Conservation (phyloP, 1,140 invertebrate genomes). For the Telenomus remus region DNA sequence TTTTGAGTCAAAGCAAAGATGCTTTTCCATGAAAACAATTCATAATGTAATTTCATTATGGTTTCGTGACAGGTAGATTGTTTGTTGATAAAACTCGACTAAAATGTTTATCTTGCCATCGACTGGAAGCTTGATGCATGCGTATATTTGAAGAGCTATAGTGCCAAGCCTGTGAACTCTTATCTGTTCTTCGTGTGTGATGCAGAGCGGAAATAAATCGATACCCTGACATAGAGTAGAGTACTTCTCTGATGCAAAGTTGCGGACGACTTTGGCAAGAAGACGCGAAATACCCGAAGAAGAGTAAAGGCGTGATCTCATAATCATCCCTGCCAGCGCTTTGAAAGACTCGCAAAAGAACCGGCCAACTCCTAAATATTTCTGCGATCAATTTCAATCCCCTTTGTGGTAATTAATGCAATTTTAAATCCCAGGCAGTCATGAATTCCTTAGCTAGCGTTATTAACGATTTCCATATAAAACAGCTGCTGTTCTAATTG, state of each 20-base stretch:
- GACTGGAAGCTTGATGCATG: conserved; percentile 48
- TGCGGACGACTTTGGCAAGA: conserved; percentile 17
- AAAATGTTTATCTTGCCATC: conserved; percentile 44
- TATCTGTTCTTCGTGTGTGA: conserved; percentile 26
- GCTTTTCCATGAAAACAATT: too few species aligned
- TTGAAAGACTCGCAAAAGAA: conserved; percentile 47
- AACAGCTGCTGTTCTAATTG: conserved; percentile 1
- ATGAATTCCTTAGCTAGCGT: conserved; percentile 26
- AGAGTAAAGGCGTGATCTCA: conserved; percentile 26
- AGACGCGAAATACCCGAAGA: neutral
- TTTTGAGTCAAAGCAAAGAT: too few species aligned
- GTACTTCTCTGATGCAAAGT: conserved; percentile 34
- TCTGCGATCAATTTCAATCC: conserved; percentile 36
- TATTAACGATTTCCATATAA: conserved; percentile 44
- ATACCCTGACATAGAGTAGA: conserved; percentile 27
- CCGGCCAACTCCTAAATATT: conserved; percentile 29
- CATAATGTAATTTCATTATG: too few species aligned
- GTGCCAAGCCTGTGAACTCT: conserved; percentile 17
- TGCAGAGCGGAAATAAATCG: conserved; percentile 34
- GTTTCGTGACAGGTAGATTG: conserved; percentile 17
- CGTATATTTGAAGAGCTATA: conserved; percentile 24
- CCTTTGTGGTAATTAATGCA: conserved; percentile 35
- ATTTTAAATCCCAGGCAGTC: conserved; percentile 36
- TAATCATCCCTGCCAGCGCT: conserved; percentile 26
- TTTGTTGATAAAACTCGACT: conserved; percentile 24